Percentiles rank a stretch among this genome's conserved stretches.
Evolutionary conservation across 2,113 vertebrate genomes (phyloP).

Genomic region (Danio rerio): DNA sequence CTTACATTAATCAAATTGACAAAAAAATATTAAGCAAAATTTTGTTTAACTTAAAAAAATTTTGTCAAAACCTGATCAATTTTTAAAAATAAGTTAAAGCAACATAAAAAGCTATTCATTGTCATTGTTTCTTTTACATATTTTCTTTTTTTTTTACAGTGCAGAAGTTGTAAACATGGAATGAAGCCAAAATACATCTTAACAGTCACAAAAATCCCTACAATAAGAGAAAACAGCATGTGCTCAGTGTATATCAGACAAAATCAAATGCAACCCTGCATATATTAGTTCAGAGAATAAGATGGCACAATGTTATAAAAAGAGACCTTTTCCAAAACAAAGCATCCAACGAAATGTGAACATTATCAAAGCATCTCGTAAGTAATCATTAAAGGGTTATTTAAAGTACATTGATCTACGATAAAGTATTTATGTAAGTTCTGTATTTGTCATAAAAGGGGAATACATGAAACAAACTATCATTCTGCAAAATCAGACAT

Average conservation of each 20-base stretch:
- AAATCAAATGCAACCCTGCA: constrained; percentile 19
- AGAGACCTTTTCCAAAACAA: constrained; percentile 35
- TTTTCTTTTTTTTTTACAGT: too few species aligned
- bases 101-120: too few species aligned
- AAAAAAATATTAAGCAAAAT: too few species aligned
- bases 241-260: constrained; percentile 25
- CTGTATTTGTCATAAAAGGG: constrained; percentile 22
- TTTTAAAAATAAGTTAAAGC: too few species aligned
- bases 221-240: constrained; percentile 34
- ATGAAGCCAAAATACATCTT: constrained; percentile 57
- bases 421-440: constrained; percentile 48
- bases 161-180: constrained; percentile 62
- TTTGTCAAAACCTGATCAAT: too few species aligned
- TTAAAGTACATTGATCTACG: constrained; percentile 49
- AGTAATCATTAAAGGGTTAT: constrained; percentile 60
- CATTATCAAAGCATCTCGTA: constrained; percentile 54
- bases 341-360: constrained; percentile 43
- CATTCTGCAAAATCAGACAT: neutral
- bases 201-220: constrained; percentile 64
- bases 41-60: too few species aligned
- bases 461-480: constrained; percentile 3
- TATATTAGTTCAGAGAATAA: constrained; percentile 36
- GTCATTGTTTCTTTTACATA: too few species aligned
- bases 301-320: constrained; percentile 60
- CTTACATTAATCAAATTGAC: too few species aligned